A percentile compares a stretch with the other conserved stretches of the same genome.
These are phyloP conservation scores for Microchirus variegatus DNA, from an alignment of 2,797 vertebrate species.

Conservation along the genomic window DNA sequence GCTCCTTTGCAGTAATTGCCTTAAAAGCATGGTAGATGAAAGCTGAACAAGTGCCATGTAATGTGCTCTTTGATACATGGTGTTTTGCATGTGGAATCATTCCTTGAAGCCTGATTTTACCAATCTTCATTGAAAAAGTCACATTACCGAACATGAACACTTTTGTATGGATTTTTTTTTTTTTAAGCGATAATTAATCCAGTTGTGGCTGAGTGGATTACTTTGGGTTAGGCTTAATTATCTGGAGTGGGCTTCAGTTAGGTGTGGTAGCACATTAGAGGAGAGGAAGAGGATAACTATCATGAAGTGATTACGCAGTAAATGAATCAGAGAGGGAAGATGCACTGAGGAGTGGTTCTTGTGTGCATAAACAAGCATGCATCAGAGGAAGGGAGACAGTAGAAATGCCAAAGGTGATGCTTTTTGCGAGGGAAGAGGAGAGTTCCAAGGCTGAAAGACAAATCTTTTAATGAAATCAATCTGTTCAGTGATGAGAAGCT, in stretches of 20 bases:
- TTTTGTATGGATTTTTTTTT: not conserved
- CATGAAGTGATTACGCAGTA: not conserved
- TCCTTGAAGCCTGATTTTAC: not conserved
- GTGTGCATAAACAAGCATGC: not conserved
- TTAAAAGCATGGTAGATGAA: slow-evolving; percentile 18
- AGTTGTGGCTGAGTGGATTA: not conserved
- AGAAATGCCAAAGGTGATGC: not conserved
- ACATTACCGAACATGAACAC: not conserved
- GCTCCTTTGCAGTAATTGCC: slow-evolving; percentile 8
- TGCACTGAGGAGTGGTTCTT: slow-evolving; percentile 1
- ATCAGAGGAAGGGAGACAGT: not conserved
- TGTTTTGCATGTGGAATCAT: not conserved
- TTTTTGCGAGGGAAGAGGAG: slow-evolving; percentile 2
- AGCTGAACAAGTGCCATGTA: not conserved
- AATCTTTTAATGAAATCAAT: too few relatives aligned
- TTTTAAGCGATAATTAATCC: not conserved
- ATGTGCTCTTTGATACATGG: not conserved
- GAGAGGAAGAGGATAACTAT: not conserved
- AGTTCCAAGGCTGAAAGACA: not conserved
- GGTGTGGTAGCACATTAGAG: not conserved
- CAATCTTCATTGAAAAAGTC: not conserved
- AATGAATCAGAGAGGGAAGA: not conserved
- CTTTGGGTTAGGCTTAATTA: not conserved
- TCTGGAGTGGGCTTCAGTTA: slow-evolving; percentile 5
- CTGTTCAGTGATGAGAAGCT: too few relatives aligned